Base-by-base conservation (phyloP, 1,140 invertebrate genomes). In the Formica exsecta region DNA sequence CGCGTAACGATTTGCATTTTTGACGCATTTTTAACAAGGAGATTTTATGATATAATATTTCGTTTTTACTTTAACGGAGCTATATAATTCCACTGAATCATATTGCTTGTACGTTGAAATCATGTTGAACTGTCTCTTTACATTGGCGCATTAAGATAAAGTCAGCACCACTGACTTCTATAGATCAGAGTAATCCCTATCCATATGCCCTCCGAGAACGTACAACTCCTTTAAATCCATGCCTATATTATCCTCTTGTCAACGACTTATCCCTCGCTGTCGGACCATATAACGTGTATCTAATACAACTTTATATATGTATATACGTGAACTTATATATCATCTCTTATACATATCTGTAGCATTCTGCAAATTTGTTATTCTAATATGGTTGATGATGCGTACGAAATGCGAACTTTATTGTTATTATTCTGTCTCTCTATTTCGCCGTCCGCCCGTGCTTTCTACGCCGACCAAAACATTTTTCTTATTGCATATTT, bases 341-440 rank as follows among this genome's bases (percentile, higher is more conserved):
- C 48, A 57, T 70, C 11, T 22, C 7, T 16, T 25, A 61, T 59
- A 22, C 48, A 41, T 73, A 80, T 80, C 32, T n/a, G 13, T 70
- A 13, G n/a, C 8, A 29, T 73, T 83, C 61, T 48, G 54, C 66
- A 73, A 74, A 62, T 83, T 83, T 74, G 79, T 83, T 83, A 74
- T 74, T 83, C 54, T 61, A 44, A 61, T 61, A 36, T 6, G 19
- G 19, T 29, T 61, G 68, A 32, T 73, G 54, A 61, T 61, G 66
- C 51, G 54, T 61, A 59, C 6, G 7, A 81, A 59, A 71, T 59
- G 22, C 25, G 79, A 71, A 70, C 41, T 68, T 80, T 9, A 59
- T 73, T 59, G 25, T 44, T 73, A 61, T 71, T 81, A 81, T 48
- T 8, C 66, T 32, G 8, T 9, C 22, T 22, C 19, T 32, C 51